A percentile compares a stretch with the other conserved stretches of the same genome.
Conservation (phyloP, 2,888 invertebrate species). For the Operophtera brumata region DNA sequence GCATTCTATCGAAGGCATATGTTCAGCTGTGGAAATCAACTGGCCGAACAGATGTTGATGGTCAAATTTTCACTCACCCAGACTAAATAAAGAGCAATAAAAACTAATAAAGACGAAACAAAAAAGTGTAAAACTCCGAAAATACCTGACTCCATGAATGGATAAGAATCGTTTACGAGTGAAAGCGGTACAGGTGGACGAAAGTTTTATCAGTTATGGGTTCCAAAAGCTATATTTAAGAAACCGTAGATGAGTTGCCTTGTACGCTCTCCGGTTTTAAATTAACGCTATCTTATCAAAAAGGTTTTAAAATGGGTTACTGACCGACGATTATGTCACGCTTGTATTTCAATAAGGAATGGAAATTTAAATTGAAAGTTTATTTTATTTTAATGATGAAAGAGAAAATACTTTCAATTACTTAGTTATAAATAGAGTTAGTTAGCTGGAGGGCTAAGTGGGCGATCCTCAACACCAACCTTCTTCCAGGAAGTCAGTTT, state of each 20-base stretch:
- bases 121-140: background rate
- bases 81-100: no score
- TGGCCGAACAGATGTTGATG: no score
- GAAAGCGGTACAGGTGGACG: slow-evolving; percentile 32
- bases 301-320: background rate
- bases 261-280: slow-evolving; percentile 11
- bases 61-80: no score
- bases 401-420: slow-evolving; percentile 11
- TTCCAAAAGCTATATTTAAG: slow-evolving; percentile 15
- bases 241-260: slow-evolving; percentile 13
- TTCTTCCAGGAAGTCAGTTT: no score
- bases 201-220: slow-evolving; percentile 27
- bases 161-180: slow-evolving; percentile 33
- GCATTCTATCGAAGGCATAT: no score
- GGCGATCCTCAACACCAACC: no score
- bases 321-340: background rate
- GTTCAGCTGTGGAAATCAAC: no score
- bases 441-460: no score
- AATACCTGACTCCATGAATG: slow-evolving; percentile 18
- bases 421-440: background rate
- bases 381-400: slow-evolving; percentile 1
- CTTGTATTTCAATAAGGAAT: background rate
- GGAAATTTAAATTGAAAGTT: background rate
- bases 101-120: background rate
- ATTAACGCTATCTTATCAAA: slow-evolving; percentile 8